phyloP scores from a whole-genome alignment of 2,888 invertebrate species.

The Thumatha senex region DNA sequence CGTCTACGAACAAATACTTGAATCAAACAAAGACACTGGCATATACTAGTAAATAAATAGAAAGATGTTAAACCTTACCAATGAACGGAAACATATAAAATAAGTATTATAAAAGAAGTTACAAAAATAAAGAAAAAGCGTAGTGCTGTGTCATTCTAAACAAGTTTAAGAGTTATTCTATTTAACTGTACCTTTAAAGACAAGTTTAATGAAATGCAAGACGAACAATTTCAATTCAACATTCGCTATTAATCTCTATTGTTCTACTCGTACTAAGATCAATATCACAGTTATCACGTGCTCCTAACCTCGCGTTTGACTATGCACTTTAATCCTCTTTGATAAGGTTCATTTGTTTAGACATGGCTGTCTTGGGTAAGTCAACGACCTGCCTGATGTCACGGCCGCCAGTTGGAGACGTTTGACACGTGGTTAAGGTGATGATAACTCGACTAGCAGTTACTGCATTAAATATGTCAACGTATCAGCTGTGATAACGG shows the following conservation, averaged over 20 bases:
- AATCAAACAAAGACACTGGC: too few relatives aligned
- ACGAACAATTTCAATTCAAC: too few relatives aligned
- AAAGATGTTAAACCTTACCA: too few relatives aligned
- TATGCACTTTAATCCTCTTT: constrained; percentile 37
- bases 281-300: background rate
- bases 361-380: constrained; percentile 57
- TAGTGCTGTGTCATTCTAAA: too few relatives aligned
- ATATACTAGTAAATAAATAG: too few relatives aligned
- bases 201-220: too few relatives aligned
- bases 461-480: constrained; percentile 21
- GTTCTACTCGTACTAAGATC: background rate
- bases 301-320: constrained; percentile 16
- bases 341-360: constrained; percentile 54
- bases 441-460: constrained; percentile 43
- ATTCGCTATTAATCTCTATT: background rate
- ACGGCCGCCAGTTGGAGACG: constrained; percentile 53
- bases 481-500: constrained; percentile 15
- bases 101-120: too few relatives aligned
- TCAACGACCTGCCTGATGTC: constrained; percentile 71
- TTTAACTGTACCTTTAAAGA: too few relatives aligned
- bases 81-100: too few relatives aligned
- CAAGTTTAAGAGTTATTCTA: too few relatives aligned
- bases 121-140: too few relatives aligned
- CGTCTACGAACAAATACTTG: too few relatives aligned
- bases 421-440: constrained; percentile 47